These are phyloP conservation scores for Vireo altiloquus DNA, from an alignment of 2,113 vertebrate genomes.

Conservation along the genomic window DNA sequence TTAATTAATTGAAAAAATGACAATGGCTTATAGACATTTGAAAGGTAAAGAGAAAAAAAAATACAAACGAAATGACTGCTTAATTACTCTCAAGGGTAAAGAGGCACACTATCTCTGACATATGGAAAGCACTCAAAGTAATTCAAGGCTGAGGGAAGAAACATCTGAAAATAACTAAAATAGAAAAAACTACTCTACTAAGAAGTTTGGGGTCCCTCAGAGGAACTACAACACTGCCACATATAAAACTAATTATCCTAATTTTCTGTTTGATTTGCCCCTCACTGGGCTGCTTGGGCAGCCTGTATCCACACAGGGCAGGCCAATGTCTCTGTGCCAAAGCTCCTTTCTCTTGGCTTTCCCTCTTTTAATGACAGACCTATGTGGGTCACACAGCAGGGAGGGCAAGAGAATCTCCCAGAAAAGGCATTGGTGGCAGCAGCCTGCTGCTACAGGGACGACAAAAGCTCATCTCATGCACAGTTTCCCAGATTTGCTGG, in stretches of 20 bases:
- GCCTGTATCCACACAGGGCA: too few species aligned
- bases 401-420: background rate
- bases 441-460: background rate
- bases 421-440: background rate
- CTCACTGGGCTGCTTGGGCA: background rate
- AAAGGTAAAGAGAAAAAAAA: background rate
- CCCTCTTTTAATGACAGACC: background rate
- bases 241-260: background rate
- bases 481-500: background rate
- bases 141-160: background rate
- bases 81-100: background rate
- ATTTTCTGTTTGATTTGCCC: background rate
- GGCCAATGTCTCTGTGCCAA: fast-evolving
- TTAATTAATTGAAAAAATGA: background rate
- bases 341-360: background rate
- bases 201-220: background rate
- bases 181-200: background rate
- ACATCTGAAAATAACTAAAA: background rate
- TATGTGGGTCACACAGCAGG: background rate
- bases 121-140: background rate
- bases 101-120: background rate
- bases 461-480: fast-evolving
- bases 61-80: background rate
- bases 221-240: background rate
- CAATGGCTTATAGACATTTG: background rate